Base-by-base conservation (phyloP, 2,888 invertebrate genomes). In the Rhagium mordax region DNA sequence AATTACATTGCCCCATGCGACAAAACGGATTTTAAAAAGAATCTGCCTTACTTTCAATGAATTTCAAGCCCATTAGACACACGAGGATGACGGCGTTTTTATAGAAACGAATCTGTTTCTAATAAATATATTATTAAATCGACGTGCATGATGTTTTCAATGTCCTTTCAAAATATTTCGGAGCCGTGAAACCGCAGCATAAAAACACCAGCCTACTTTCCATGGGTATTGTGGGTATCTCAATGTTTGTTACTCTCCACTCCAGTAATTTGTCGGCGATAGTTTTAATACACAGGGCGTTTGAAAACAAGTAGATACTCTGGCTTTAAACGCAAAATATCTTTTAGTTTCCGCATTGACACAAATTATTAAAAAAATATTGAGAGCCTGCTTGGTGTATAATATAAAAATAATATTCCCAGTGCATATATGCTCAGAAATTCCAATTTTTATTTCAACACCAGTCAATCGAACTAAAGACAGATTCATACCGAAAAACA, bases 101-200 rank as follows among this genome's bases (percentile, higher is more conserved):
- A 65, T 70, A 47, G 65, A 65, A 21, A 6, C 47, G 47, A 24
- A 24, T 24, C 24, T n/a, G 10, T 61, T 49, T 65, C 57, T 65
- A 71, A 71, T 60, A 18, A 65, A 66, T 70, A 51, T 24, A 24
- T n/a, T 66, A 73, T 70, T 60, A 72, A 66, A 51, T 64, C 57
- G 24, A 72, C 16, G 24, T 6, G 24, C 16, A 6, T 6, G 24
- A 6, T 24, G 47, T 65, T 27, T 59, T 49, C 49, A 41, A 4
- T 13, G 29, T 69, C 57, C 55, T 72, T 65, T 59, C 7, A 41
- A 61, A 60, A 27, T 41, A 48, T 41, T 51, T 24, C 8, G 33
- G 5, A 33, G 29, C 33, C 68, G 69, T 71, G 51, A 69, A 74
- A 74, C 74, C 74, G 57, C 74, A 74, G 49, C 24, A 16, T 27